Base-by-base conservation (phyloP, 2,797 vertebrate species). In the Lerista edwardsae region DNA sequence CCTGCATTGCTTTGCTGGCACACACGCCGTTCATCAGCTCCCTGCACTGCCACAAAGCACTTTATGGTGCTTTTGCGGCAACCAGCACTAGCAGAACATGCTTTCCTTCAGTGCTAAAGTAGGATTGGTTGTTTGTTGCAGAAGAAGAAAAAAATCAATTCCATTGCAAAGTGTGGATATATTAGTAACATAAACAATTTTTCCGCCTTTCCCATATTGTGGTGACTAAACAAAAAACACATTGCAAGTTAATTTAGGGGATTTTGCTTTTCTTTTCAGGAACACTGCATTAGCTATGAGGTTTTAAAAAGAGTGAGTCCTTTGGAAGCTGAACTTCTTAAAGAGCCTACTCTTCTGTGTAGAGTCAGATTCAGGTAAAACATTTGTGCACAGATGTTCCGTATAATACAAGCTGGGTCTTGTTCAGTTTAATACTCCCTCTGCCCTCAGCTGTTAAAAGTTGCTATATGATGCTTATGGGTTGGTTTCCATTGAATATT, bases 341-440 rank as follows among this genome's bases (percentile, higher is more conserved):
- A 90, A 93, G 96, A 97, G 89, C 94, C 94, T 75, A 94, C 93
- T 85, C 90, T 96, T 92, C 93, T 91, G 25, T 95, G 79, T 91
- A 96, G 94, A 91, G 89, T 97, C 81, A 93, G 93, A 92, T 95
- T 97, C 94, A 96, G 96, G 95, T 96, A 96, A 88, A 81, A 85
- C 72, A 86, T 82, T 83, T 87, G 75, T 87, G 73, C n/a, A 29
- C 31, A 51, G 11, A 36, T 15, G 15, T 44, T 47, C 61, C 25
- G 4, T 59, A 2, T 23, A 19, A 10, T 77, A 73, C 7, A n/a
- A 19, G 21, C 51, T 83, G 25, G 64, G 7, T 67, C 41, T 73
- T 57, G 7, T 67, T 74, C 6, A 72, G 29, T 29, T 67, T 29
- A 36, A 62, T 15, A 80, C 12, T 1, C 1, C 31, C 41, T 76